Evolutionary conservation across 2,113 vertebrate genomes (phyloP).

Genomic region (Archocentrus centrarchus): DNA sequence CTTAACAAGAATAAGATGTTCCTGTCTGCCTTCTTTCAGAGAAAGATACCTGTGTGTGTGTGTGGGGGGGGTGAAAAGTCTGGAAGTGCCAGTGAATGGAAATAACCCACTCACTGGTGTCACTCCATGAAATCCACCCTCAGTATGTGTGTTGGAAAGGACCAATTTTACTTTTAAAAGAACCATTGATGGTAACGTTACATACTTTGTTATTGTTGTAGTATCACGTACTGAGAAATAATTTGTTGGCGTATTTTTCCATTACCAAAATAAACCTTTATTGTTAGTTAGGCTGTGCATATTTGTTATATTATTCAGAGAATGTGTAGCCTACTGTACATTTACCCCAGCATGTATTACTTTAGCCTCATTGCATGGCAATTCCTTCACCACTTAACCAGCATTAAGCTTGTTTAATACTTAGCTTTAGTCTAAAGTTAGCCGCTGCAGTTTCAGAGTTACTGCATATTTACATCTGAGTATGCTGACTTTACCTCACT

Average conservation of each 20-base stretch:
- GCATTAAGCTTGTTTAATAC: neutral
- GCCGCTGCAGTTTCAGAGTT: neutral
- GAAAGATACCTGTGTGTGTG: neutral
- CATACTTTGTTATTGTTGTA: neutral
- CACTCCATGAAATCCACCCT: slow-evolving; percentile 6
- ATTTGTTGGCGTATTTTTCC: neutral
- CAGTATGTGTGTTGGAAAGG: neutral
- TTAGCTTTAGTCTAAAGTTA: neutral
- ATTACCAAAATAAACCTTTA: neutral
- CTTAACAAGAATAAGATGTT: slow-evolving; percentile 13
- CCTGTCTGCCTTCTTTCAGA: slow-evolving; percentile 10
- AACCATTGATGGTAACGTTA: neutral
- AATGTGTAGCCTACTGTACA: neutral
- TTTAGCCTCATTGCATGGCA: neutral
- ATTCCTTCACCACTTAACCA: neutral
- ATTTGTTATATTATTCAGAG: neutral
- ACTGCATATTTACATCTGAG: neutral
- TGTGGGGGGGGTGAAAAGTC: neutral
- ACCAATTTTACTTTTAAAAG: neutral
- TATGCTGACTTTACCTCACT: neutral
- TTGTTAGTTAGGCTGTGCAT: too few species aligned
- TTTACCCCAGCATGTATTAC: neutral
- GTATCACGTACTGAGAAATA: too few species aligned
- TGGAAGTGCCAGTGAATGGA: neutral
- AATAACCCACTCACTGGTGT: slow-evolving; percentile 1